A percentile compares a stretch with the other conserved stretches of the same genome.
phyloP scores from a whole-genome alignment of 2,888 invertebrate genomes.

The Carterocephalus palaemon region DNA sequence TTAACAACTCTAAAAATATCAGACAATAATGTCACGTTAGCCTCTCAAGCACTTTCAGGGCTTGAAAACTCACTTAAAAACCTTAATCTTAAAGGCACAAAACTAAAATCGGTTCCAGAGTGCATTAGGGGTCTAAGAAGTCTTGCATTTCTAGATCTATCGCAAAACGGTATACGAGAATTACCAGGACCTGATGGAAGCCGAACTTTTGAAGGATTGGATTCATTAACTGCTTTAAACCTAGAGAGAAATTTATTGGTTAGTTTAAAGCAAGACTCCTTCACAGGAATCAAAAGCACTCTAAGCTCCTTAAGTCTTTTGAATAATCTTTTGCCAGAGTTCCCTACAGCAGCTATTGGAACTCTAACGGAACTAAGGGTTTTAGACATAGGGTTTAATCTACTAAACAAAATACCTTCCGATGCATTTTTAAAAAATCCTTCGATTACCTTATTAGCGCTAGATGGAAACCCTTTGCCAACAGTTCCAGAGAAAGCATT shows the following conservation, averaged over 20 bases:
- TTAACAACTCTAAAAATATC: constrained; percentile 90
- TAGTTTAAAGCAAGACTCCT: constrained; percentile 85
- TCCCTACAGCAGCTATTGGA: constrained; percentile 89
- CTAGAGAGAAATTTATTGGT: constrained; percentile 93
- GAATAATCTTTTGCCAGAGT: constrained; percentile 92
- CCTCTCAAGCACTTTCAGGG: constrained; percentile 85
- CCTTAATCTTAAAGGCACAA: constrained; percentile 92
- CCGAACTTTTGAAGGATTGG: constrained; percentile 86
- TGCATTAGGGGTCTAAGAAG: constrained; percentile 87
- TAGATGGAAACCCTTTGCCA: constrained; percentile 93
- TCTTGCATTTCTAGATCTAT: constrained; percentile 92
- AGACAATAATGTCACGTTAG: constrained; percentile 90
- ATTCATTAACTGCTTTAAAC: constrained; percentile 91
- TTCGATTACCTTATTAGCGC: constrained; percentile 89
- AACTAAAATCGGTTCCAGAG: constrained; percentile 88
- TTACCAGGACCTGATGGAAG: constrained; percentile 84
- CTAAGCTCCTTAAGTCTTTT: constrained; percentile 92
- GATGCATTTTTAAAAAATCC: constrained; percentile 90
- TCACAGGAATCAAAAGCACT: constrained; percentile 87
- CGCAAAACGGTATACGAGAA: constrained; percentile 91
- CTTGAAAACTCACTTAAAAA: constrained; percentile 91
- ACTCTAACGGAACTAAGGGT: constrained; percentile 89
- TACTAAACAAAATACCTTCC: constrained; percentile 87
- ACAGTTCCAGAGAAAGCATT: constrained; percentile 90
- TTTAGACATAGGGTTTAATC: constrained; percentile 94